Evolutionary conservation across 1,140 invertebrate species (phyloP).

Genomic region (Hyles euphorbiae): DNA sequence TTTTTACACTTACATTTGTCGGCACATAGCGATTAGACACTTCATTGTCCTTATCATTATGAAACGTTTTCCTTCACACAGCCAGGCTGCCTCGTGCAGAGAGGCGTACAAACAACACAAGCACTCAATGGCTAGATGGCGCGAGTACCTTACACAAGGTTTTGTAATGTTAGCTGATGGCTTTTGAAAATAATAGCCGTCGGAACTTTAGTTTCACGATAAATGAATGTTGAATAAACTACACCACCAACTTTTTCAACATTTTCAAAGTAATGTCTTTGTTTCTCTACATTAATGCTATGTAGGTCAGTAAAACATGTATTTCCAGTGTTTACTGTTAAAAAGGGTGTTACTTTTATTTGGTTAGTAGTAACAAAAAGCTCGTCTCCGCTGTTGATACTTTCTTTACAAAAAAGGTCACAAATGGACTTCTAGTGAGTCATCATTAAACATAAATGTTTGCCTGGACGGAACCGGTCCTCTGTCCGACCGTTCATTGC

Average conservation of each 20-base stretch:
- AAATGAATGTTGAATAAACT: no score
- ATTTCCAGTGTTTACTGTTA: no score
- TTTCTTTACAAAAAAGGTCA: no score
- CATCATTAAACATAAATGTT: conserved; percentile 18
- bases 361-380: no score
- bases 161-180: conserved; percentile 2
- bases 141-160: not conserved
- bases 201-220: not conserved
- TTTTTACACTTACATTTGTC: not conserved
- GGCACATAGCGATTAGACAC: no score
- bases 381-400: not conserved
- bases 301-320: not conserved
- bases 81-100: conserved; percentile 7
- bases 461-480: conserved; percentile 21
- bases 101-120: conserved; percentile 9
- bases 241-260: no score
- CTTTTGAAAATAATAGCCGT: conserved; percentile 4
- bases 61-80: conserved; percentile 8
- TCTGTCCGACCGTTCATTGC: conserved; percentile 21
- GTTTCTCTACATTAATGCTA: not conserved
- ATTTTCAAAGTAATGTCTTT: not conserved
- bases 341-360: no score
- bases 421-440: conserved; percentile 14
- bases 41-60: not conserved
- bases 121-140: conserved; percentile 7